These are phyloP conservation scores for Amiota mariae DNA, from an alignment of 2,888 invertebrate species.

Conservation along the genomic window DNA sequence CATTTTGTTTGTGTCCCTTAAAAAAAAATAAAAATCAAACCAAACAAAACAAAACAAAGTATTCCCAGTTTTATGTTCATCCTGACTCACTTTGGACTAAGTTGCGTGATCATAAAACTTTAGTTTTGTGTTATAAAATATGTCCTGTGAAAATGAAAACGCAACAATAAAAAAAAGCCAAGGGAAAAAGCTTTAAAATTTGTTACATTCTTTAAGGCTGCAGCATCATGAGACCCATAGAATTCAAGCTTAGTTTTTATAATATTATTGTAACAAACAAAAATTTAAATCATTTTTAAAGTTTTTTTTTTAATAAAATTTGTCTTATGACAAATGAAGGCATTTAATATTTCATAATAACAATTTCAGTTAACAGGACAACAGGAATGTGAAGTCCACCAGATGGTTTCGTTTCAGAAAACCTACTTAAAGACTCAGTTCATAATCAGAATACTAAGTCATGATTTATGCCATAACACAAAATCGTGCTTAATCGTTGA, in stretches of 20 bases:
- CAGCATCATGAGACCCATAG: background rate
- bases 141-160: constrained; percentile 9
- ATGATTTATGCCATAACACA: too few species aligned
- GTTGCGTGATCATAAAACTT: constrained; percentile 5
- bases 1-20: background rate
- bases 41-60: background rate
- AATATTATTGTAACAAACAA: too few species aligned
- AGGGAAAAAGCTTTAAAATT: constrained; percentile 15
- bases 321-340: too few species aligned
- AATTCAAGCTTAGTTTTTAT: background rate
- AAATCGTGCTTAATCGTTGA: too few species aligned
- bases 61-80: background rate
- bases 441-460: too few species aligned
- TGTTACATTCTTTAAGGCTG: constrained; percentile 15
- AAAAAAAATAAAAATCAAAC: background rate
- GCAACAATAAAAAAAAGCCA: background rate
- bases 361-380: too few species aligned
- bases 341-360: too few species aligned
- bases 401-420: too few species aligned
- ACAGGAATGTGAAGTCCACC: too few species aligned
- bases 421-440: too few species aligned
- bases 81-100: background rate
- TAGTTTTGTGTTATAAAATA: constrained; percentile 4
- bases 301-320: background rate
- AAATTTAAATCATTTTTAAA: background rate